Evolutionary conservation across 1,140 invertebrate species (phyloP), one percentile per base, ranked within the genome.

Genomic region (Brachionus koreanus): DNA sequence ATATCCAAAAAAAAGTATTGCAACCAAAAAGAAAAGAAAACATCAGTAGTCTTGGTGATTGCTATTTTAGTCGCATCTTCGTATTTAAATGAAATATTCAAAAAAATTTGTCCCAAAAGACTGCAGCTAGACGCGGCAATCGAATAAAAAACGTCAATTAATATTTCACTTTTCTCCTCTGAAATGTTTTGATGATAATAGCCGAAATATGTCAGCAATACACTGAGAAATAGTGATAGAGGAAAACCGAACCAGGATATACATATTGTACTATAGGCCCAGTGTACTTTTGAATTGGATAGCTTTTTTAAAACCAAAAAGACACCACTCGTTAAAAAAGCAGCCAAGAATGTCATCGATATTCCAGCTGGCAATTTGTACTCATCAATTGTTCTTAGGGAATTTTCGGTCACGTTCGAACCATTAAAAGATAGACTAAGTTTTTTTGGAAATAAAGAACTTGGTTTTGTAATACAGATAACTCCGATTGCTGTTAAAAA

Each of bases 21-120:
- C 9, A 79, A 29, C 23, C 29, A 10, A 42, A 79, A 79, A 5
- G 76, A 61, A 43, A 79, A 79, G 25, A 79, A 79, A 42, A 79
- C 76, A 25, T 79, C 76, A 29, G 57, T 61, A 23, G 76, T 79
- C 35, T 79, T 79, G 0, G 76, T 79, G 9, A 79, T 79, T 2
- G 76, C 76, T 13, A 79, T 61, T 79, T 79, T 79, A 16, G 76
- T 79, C 0, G 76, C 76, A 43, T 79, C 76, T 79, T 79, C 76
- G 23, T 61, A 57, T 79, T 79, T 57, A 16, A 79, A 65, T 3
- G 76, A 39, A 25, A 61, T 29, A 33, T 79, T 79, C 25, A 79
- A 39, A 23, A 79, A 61, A 35, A 79, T 79, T 39, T 61, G 76
- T 23, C 76, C 76, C 7, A 61, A 39, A 4, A 79, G 23, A 33